These are phyloP conservation scores for Hemaris fuciformis DNA, from an alignment of 2,888 invertebrate species.

Conservation along the genomic window DNA sequence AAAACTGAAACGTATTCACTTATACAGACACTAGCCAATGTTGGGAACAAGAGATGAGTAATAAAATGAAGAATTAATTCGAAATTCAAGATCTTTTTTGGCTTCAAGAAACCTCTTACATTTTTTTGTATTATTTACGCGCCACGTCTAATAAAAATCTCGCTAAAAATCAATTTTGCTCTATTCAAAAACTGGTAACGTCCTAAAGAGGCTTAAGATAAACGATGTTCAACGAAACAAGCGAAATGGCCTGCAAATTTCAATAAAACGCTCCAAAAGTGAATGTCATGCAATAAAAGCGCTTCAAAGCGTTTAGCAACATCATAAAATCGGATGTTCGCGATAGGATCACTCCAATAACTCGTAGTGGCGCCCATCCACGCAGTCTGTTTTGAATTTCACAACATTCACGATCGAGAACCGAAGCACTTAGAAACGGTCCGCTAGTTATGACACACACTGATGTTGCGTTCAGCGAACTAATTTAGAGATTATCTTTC, in stretches of 20 bases:
- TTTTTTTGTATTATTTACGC: too few species aligned
- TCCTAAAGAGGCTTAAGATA: neutral
- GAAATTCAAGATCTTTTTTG: too few species aligned
- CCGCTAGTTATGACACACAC: slow-evolving; percentile 49
- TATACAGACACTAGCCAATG: too few species aligned
- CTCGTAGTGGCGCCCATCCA: slow-evolving; percentile 61
- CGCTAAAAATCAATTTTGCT: too few species aligned
- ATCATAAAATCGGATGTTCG: slow-evolving; percentile 50
- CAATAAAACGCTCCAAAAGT: neutral
- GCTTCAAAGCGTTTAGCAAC: slow-evolving; percentile 11
- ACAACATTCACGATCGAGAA: slow-evolving; percentile 68
- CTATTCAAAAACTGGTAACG: too few species aligned
- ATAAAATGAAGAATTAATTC: too few species aligned
- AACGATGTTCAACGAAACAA: neutral
- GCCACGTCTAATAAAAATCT: too few species aligned
- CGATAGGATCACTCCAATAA: slow-evolving; percentile 65
- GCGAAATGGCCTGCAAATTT: neutral
- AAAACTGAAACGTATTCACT: too few species aligned
- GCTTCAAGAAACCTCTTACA: too few species aligned
- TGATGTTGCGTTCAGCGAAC: slow-evolving; percentile 15
- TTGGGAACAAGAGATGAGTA: too few species aligned
- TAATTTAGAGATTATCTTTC: too few species aligned
- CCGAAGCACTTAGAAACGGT: slow-evolving; percentile 72
- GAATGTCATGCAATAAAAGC: slow-evolving; percentile 8
- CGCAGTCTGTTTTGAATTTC: slow-evolving; percentile 78